Percentiles rank a stretch among this genome's conserved stretches.
phyloP scores from a whole-genome alignment of 2,888 invertebrate species.

The Cremastinae sp. region DNA sequence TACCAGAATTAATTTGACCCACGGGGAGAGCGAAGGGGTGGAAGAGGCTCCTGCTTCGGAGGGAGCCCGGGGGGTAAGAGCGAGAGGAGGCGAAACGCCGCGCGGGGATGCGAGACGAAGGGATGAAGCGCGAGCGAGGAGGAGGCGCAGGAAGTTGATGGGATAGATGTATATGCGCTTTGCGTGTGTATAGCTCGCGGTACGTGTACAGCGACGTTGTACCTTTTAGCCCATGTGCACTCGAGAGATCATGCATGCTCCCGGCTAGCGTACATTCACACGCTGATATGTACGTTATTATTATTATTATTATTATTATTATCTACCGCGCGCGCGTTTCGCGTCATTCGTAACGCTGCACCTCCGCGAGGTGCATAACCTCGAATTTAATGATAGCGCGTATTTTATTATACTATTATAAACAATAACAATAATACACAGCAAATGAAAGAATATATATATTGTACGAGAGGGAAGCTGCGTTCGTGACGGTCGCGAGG shows the following conservation, averaged over 20 bases:
- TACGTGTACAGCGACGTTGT: conserved; percentile 33
- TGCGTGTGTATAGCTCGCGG: conserved; percentile 12
- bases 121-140: too few relatives aligned
- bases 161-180: conserved; percentile 59
- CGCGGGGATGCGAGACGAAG: too few relatives aligned
- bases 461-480: not conserved
- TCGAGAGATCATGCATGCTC: conserved; percentile 26
- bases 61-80: conserved; percentile 10
- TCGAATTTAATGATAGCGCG: too few relatives aligned
- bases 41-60: not conserved
- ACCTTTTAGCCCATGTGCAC: conserved; percentile 45
- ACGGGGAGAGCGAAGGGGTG: conserved; percentile 67
- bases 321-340: conserved; percentile 5
- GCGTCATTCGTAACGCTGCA: too few relatives aligned
- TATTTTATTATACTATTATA: too few relatives aligned
- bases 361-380: too few relatives aligned
- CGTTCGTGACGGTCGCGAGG: too few relatives aligned
- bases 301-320: too few relatives aligned
- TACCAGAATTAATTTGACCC: conserved; percentile 81
- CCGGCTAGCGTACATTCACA: conserved; percentile 16
- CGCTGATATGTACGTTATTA: too few relatives aligned
- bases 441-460: not conserved
- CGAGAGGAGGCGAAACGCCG: conserved; percentile 20
- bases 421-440: too few relatives aligned
- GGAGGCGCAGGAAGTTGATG: conserved; percentile 41